Base-by-base conservation (phyloP, 2,888 invertebrate genomes). In the Adelphocoris suturalis region DNA sequence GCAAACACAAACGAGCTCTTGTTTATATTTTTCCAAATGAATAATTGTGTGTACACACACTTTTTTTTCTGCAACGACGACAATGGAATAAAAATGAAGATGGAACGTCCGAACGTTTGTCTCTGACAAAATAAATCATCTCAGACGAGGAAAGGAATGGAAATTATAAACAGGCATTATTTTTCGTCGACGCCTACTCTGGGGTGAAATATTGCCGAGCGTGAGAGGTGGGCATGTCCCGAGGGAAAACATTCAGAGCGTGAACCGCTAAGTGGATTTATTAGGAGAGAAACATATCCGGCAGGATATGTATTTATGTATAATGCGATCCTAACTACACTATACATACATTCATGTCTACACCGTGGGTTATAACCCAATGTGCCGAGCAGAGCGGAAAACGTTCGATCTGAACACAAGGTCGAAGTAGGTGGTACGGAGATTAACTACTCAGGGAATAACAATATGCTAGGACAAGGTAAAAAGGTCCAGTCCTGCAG, bases 161-260 rank as follows among this genome's bases (percentile, higher is more conserved):
- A 80, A 80, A 80, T 80, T 80, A 47, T 80, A 37, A 78, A 37
- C 47, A 80, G 80, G 80, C 46, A 28, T 80, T 80, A 47, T 80
- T 78, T 80, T 46, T 80, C 68, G 68, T 68, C 68, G 23, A 68
- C 68, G 68, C 68, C 68, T 68, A 68, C 68, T 68, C 23, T 0
- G 68, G 19, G 23, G 68, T 68, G 23, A 68, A 23, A 23, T 68
- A 68, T 68, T 68, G 27, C 23, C 19, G 68, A 19, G 68, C 68
- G 68, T 68, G 68, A 68, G 68, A 68, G 68, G 11, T 23, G 23
- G 12, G 68, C 68, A 27, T 19, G 23, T 68, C 68, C 11, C 23
- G 68, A 23, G 68, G 12, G 68, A 13, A 23, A 68, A 68, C 68
- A 68, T 68, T 68, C 68, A 19, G 68, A 68, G 68, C 68, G 68